phyloP scores from a whole-genome alignment of 2,888 invertebrate species.

The Tetragonisca angustula region DNA sequence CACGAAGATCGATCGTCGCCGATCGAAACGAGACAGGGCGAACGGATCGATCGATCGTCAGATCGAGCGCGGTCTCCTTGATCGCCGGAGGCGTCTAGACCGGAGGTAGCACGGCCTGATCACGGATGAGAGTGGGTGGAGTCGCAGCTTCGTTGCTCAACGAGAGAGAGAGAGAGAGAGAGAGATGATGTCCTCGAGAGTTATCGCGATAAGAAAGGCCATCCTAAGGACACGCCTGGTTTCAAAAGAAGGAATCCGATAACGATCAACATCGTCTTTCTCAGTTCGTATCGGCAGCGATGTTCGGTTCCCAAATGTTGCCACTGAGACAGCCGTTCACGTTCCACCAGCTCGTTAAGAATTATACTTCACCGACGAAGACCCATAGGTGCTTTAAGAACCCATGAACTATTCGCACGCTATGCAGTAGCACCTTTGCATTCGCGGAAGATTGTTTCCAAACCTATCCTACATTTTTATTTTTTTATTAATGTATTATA shows the following conservation, averaged over 20 bases:
- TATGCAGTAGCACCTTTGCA: no score
- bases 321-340: constrained; percentile 55
- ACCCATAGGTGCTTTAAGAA: no score
- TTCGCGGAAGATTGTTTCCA: no score
- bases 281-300: constrained; percentile 51
- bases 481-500: no score
- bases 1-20: constrained; percentile 49
- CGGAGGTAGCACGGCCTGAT: constrained; percentile 69
- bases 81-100: constrained; percentile 72
- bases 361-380: no score
- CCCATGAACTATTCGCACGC: no score
- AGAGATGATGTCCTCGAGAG: constrained; percentile 80
- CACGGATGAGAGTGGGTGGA: constrained; percentile 81
- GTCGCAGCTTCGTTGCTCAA: constrained; percentile 78
- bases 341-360: no score
- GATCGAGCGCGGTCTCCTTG: constrained; percentile 73
- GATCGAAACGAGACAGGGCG: constrained; percentile 51
- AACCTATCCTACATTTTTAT: no score
- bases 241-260: constrained; percentile 70
- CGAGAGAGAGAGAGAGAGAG: constrained; percentile 61
- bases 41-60: constrained; percentile 57
- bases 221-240: constrained; percentile 82
- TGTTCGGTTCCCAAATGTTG: constrained; percentile 56
- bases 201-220: constrained; percentile 82
- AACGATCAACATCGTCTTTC: constrained; percentile 69